Evolutionary conservation across 1,140 invertebrate species (phyloP), one percentile per base, ranked within the genome.

Genomic region (Pogonomyrmex californicus): DNA sequence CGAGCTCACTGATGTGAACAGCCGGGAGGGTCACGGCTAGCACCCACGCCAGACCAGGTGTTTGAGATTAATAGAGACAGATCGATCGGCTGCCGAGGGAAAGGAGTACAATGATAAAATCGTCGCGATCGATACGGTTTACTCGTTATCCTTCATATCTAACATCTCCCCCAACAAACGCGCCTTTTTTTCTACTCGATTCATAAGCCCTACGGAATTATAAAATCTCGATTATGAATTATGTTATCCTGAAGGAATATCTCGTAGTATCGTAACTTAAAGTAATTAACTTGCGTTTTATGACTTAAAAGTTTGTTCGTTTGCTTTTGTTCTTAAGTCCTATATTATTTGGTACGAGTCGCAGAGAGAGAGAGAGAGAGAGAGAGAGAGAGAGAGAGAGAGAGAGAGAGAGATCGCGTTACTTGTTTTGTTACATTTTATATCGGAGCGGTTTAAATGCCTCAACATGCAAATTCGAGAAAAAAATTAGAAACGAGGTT

Each of bases 1-100:
- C 65, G 70, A 36, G 85, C 62, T 44, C 54, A 68, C 14, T 17
- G 68, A 12, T 56, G 56, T 30, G 60, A 49, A 76, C 63, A 87
- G 58, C 56, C 85, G 63, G 68, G 44, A 73, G 86, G 83, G 71
- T 83, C 87, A 76, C 56, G 89, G 68, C 56, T 70, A 62, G 49
- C 87, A 88, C 91, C 91, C 86, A 93, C 90, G 60, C 47, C 38
- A 63, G 71, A 41, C 91, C 91, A 93, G 92, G 92, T 93, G 92
- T 92, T 93, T 70, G 65, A 91, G 90, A 92, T 92, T 92, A 92
- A 91, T 89, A 86, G 73, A 77, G 56, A 86, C 81, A 86, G 91
- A 91, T 86, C 88, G 85, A 93, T 93, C 87, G 86, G 86, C 77
- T 87, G 85, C 65, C 49, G 51, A 51, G 51, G 79, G 49, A 62